These are phyloP conservation scores for Metopia argyrocephala DNA, from an alignment of 2,888 invertebrate species.

Conservation along the genomic window DNA sequence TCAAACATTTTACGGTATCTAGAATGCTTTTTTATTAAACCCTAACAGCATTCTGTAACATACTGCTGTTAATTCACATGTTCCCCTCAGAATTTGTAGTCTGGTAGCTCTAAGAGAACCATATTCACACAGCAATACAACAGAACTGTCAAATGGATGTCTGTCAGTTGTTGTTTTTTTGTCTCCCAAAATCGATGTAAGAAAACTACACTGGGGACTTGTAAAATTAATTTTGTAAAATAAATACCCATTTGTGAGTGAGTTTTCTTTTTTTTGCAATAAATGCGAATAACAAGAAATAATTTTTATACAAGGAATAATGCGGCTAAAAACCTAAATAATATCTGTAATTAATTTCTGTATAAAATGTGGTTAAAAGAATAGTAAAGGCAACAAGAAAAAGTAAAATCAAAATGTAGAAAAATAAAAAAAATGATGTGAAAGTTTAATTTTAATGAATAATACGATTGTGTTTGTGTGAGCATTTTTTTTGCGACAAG, in stretches of 20 bases:
- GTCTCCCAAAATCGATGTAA: conserved; percentile 53
- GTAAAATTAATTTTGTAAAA: conserved; percentile 15
- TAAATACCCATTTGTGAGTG: not conserved
- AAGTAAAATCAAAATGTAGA: not conserved
- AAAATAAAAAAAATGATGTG: conserved; percentile 11
- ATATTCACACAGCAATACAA: not conserved
- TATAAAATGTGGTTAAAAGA: not conserved
- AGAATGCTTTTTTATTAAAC: no score
- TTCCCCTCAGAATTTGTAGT: not conserved
- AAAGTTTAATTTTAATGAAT: conserved; percentile 16
- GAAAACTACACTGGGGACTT: conserved; percentile 18
- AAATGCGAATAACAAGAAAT: not conserved
- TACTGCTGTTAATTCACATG: not conserved
- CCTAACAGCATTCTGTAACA: no score
- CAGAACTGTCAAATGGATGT: conserved; percentile 36
- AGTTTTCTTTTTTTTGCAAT: conserved; percentile 23
- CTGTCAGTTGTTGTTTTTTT: conserved; percentile 36
- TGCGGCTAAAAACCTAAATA: not conserved
- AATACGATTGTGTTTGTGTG: not conserved
- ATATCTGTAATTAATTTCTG: not conserved
- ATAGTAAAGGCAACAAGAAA: not conserved
- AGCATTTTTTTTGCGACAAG: conserved; percentile 15
- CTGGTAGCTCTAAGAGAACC: conserved; percentile 8
- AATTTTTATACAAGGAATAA: not conserved
- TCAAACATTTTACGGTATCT: no score